Conservation (phyloP, 2,888 invertebrate species). For the Priapulus caudatus region DNA sequence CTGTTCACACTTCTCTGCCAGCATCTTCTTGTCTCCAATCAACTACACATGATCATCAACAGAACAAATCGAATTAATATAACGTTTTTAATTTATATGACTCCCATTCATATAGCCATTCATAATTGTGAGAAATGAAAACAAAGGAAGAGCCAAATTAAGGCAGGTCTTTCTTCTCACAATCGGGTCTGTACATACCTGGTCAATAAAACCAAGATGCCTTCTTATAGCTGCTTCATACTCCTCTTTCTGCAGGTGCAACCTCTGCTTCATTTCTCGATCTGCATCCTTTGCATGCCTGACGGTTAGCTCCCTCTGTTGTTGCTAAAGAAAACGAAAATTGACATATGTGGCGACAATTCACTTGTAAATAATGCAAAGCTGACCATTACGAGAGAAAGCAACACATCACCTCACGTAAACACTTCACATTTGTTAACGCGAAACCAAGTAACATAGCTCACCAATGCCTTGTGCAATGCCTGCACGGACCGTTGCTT, state of each 20-base stretch:
- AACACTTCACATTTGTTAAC: too few relatives aligned
- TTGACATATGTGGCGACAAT: background rate
- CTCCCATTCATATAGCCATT: too few relatives aligned
- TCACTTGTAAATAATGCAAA: too few relatives aligned
- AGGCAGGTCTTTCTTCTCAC: too few relatives aligned
- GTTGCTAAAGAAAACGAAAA: conserved; percentile 28
- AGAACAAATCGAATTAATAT: conserved; percentile 1
- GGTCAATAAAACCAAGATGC: conserved; percentile 40
- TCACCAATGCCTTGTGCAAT: conserved; percentile 38
- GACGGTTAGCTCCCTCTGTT: conserved; percentile 38
- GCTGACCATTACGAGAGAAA: too few relatives aligned
- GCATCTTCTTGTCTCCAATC: conserved; percentile 39
- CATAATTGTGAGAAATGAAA: too few relatives aligned
- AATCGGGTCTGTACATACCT: conserved; percentile 32
- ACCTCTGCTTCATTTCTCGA: conserved; percentile 36
- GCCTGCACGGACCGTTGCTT: conserved; percentile 33
- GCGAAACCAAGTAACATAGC: too few relatives aligned
- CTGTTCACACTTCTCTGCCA: conserved; percentile 38
- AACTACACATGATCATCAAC: conserved; percentile 25
- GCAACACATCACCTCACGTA: too few relatives aligned
- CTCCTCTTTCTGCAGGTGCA: conserved; percentile 37
- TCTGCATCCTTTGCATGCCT: conserved; percentile 38
- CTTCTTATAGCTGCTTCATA: conserved; percentile 39
- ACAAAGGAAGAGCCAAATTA: too few relatives aligned
- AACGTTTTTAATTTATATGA: background rate